phyloP scores from a whole-genome alignment of 1,140 invertebrate species.

The Drosophila neocordata region DNA sequence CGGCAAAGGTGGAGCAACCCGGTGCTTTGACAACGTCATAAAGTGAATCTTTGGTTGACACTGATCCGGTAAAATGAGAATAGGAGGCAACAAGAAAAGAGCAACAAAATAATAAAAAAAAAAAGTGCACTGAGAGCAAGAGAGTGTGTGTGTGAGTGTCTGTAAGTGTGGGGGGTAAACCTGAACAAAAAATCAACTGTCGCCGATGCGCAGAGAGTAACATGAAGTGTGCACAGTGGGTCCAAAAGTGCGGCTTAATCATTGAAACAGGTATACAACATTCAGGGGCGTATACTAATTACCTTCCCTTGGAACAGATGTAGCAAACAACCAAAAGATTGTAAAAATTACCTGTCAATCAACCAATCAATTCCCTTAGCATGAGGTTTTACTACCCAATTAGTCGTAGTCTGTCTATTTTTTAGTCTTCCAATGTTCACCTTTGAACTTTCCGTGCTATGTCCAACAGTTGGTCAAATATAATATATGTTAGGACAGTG shows the following conservation, averaged over 20 bases:
- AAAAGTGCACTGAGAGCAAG: background rate
- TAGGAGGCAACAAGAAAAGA: background rate
- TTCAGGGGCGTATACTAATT: too few species aligned
- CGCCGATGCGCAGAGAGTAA: background rate
- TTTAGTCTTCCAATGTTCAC: conserved; percentile 4
- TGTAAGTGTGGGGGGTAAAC: background rate
- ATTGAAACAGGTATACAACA: background rate
- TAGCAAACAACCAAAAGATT: too few species aligned
- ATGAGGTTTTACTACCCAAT: conserved; percentile 26
- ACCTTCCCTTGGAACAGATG: background rate
- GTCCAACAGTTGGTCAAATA: conserved; percentile 33
- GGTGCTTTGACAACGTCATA: conserved; percentile 32
- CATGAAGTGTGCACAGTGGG: background rate
- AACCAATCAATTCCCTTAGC: conserved; percentile 1
- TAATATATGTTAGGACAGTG: too few species aligned
- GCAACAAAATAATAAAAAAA: background rate
- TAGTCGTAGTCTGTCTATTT: conserved; percentile 9
- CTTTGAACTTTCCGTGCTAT: conserved; percentile 45
- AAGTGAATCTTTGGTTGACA: conserved; percentile 12
- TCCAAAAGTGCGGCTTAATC: background rate
- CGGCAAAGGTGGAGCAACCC: background rate
- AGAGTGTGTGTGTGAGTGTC: background rate
- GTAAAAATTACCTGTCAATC: background rate
- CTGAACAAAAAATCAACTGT: background rate
- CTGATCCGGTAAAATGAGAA: conserved; percentile 11